phyloP scores from a whole-genome alignment of 2,113 vertebrate species.

The Nicator chloris region DNA sequence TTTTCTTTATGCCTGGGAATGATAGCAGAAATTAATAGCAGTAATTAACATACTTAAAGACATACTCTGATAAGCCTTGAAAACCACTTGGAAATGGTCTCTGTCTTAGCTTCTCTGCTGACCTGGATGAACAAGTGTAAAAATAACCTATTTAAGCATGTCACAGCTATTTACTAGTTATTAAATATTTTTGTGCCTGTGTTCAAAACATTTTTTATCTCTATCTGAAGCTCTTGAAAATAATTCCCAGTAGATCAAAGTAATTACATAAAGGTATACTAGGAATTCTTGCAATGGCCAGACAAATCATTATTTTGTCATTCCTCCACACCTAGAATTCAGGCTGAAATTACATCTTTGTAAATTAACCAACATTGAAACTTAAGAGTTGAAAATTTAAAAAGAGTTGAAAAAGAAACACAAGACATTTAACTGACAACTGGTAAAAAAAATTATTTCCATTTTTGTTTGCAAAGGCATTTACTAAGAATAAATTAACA shows the following conservation, averaged over 20 bases:
- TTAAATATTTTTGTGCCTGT: not conserved
- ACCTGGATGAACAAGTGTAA: not conserved
- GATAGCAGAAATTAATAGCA: not conserved
- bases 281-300: not conserved
- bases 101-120: not conserved
- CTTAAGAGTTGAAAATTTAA: not conserved
- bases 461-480: not conserved
- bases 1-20: not conserved
- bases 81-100: not conserved
- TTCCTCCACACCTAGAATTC: not conserved
- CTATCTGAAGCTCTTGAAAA: not conserved
- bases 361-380: not conserved
- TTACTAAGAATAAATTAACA: not conserved
- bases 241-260: not conserved
- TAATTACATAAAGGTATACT: not conserved
- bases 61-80: not conserved
- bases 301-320: not conserved
- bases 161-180: not conserved
- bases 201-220: not conserved
- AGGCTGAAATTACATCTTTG: not conserved
- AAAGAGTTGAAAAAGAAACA: not conserved
- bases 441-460: not conserved
- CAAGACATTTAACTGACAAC: not conserved
- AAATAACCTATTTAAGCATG: not conserved
- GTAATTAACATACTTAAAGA: not conserved